Percentiles rank a stretch among this genome's conserved stretches.
These are phyloP conservation scores for Ceriagrion tenellum DNA, from an alignment of 2,888 invertebrate species.

Conservation along the genomic window DNA sequence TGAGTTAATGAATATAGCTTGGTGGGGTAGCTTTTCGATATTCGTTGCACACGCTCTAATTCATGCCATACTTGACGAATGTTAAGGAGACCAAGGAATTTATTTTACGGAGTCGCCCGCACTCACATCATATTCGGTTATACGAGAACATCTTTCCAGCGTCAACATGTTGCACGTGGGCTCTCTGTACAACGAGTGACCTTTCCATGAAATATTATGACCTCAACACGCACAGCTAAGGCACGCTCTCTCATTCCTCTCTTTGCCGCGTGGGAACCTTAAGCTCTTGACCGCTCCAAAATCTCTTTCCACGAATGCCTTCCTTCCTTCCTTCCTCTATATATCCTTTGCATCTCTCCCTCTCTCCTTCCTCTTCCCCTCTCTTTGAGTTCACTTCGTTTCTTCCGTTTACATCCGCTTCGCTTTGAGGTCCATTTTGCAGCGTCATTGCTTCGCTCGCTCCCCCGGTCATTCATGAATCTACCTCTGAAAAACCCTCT, in stretches of 20 bases:
- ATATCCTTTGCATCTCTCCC: background rate
- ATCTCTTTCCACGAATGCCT: background rate
- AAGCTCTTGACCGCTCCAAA: background rate
- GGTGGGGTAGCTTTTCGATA: no score
- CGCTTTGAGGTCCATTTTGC: conserved; percentile 31
- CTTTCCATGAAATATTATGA: background rate
- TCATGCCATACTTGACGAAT: no score
- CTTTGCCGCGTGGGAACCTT: background rate
- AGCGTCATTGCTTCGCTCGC: background rate
- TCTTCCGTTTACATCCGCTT: background rate
- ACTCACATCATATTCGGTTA: no score
- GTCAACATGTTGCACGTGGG: background rate
- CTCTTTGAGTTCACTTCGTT: background rate
- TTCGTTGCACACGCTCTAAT: no score
- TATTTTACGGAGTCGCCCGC: no score
- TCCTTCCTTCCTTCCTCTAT: background rate
- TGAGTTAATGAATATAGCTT: no score
- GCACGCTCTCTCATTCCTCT: background rate
- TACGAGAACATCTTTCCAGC: background rate
- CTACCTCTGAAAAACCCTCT: background rate
- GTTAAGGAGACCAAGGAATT: no score
- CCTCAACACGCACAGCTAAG: background rate
- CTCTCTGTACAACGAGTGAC: background rate
- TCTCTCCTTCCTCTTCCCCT: background rate
- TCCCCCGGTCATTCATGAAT: background rate